phyloP scores from a whole-genome alignment of 2,797 vertebrate genomes.

The Lutra lutra region DNA sequence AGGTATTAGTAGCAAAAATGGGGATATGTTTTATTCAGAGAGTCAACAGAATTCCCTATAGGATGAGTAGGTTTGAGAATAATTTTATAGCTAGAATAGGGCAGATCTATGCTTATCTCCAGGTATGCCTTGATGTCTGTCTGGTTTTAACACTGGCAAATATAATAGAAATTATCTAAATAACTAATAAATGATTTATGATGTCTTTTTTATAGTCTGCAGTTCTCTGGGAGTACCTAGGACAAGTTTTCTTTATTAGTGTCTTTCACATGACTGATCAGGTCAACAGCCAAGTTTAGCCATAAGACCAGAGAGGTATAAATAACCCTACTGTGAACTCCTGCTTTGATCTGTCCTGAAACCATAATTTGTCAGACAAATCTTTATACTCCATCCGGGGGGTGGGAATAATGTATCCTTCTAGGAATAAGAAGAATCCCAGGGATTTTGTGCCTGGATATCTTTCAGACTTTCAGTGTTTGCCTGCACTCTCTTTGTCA shows the following conservation, averaged over 20 bases:
- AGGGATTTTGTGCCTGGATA: fast-evolving
- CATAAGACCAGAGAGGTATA: neutral
- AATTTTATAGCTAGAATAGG: neutral
- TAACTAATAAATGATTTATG: neutral
- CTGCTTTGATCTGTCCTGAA: neutral
- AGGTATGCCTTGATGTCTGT: neutral
- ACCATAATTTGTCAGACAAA: neutral
- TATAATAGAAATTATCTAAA: neutral
- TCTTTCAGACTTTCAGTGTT: neutral
- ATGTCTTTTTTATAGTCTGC: neutral
- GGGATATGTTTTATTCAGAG: neutral
- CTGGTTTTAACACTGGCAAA: neutral
- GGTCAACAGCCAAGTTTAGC: neutral
- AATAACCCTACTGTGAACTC: neutral
- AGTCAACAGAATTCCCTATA: neutral
- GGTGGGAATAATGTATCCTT: fast-evolving
- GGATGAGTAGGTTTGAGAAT: neutral
- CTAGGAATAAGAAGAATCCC: neutral
- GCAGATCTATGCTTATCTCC: neutral
- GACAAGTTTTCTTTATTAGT: neutral
- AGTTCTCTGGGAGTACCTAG: neutral
- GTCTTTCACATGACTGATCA: neutral
- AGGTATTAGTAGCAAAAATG: neutral
- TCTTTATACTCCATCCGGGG: neutral
- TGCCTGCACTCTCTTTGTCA: neutral